Evolutionary conservation across 1,140 invertebrate genomes (phyloP).

Genomic region (Aplysia californica): DNA sequence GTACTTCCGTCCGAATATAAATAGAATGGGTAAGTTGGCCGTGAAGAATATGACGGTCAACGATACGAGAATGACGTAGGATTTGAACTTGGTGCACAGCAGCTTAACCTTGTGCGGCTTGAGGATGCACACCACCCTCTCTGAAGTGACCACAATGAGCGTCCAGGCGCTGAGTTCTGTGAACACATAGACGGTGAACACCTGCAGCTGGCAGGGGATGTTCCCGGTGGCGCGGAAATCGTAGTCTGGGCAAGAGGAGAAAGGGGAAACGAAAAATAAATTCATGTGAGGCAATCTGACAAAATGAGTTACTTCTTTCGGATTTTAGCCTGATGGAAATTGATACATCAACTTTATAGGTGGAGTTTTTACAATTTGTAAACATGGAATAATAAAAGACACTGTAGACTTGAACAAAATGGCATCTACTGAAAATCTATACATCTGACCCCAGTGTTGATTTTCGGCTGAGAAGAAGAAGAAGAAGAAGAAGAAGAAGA

Average conservation of each 20-base stretch:
- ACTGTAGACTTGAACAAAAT: too few relatives aligned
- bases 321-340: too few relatives aligned
- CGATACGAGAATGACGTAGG: neutral
- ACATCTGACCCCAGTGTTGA: too few relatives aligned
- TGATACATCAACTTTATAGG: too few relatives aligned
- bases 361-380: too few relatives aligned
- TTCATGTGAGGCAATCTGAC: too few relatives aligned
- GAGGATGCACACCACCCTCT: constrained; percentile 15
- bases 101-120: neutral
- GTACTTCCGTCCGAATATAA: neutral
- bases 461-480: too few relatives aligned
- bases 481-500: too few relatives aligned
- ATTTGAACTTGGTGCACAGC: constrained; percentile 7
- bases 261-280: too few relatives aligned
- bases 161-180: constrained; percentile 18
- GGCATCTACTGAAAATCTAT: too few relatives aligned
- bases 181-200: constrained; percentile 13
- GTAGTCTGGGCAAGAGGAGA: neutral
- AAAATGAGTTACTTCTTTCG: too few relatives aligned
- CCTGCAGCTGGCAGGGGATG: neutral
- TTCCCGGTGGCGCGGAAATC: neutral
- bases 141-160: constrained; percentile 8
- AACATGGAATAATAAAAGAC: too few relatives aligned
- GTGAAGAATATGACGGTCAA: neutral
- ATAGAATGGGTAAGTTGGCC: neutral